Base-by-base conservation (phyloP, 2,888 invertebrate species). In the Blastobasis lacticolella region DNA sequence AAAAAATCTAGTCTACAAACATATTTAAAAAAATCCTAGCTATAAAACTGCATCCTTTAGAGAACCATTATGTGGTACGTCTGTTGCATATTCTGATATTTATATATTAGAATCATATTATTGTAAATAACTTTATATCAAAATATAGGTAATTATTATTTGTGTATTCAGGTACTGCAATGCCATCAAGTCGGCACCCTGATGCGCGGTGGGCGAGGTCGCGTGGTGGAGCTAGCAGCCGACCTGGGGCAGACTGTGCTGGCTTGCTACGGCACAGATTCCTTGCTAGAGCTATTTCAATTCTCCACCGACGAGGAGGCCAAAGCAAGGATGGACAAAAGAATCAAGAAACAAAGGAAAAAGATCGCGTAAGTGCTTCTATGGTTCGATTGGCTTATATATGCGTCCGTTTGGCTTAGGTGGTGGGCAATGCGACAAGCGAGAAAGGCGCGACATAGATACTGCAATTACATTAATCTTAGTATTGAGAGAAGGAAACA, bases 201-300 rank as follows among this genome's bases (percentile, higher is more conserved):
- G 45, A 87, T 95, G 56, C 91, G 97, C 49, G 91, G 92, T 38
- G 94, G 95, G 0, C 91, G 90, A 61, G 97, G 96, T 4, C 90
- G 97, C 62, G 93, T 97, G 1, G 91, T 94, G 0, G 92, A 93
- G 36, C 87, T 98, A 66, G 85, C 89, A 10, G 89, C 92, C 1
- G 97, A 98, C 78, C 78, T 88, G 0, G 91, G 93, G 23, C 92
- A 94, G 57, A 90, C 90, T 56, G 79, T 96, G 23, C 71, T 98
- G 4, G 93, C 92, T 1, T 96, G 96, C 73, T 94, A 95, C 71
- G 97, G 97, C 3, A 93, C 92, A 8, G 95, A 97, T 67, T 91
- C 92, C 51, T 80, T 91, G 37, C 82, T 98, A 10, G 98, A 99
- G 81, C 78, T 96, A 50, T 98, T 96, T 73, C 89, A 92, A 45